Evolutionary conservation across 2,113 vertebrate species (phyloP), one percentile per base, ranked within the genome.

Genomic region (Triplophysa siluroides): DNA sequence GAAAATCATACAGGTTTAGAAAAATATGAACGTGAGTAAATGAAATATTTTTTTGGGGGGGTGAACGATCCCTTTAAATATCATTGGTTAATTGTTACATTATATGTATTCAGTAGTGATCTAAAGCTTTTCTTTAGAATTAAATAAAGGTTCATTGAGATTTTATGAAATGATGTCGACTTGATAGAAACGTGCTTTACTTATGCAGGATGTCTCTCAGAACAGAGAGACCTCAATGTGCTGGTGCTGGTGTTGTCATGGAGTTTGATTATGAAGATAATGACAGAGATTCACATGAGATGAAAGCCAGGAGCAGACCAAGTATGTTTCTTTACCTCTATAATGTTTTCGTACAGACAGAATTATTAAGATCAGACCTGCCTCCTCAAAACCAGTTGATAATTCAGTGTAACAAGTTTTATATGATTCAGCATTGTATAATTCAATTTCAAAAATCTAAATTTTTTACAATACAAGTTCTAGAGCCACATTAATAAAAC

Each of bases 261-360:
- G 88, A 92, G 75, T 88, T 90, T 71, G 89, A 92, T 75, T 79
- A n/a, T n/a, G n/a, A 84, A 8, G 89, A 91, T 4, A 79, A 88
- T 77, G 80, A 86, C 83, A 87, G 83, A 81, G 81, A 89, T 62
- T 67, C 85, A 7, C 87, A 84, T 82, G 72, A 69, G 71, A 87
- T 80, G 52, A 90, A 85, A 84, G 50, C 68, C 21, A 87, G 62
- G 58, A 89, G 79, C 78, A 85, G 87, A 85, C 80, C 91, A 90
- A 91, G 91, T 94, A 73, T 89, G 76, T 29, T 18, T 77, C 60
- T 69, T 64, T 54, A 21, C 29, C 19, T 60, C 41, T 13, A 60
- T 21, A 58, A 3, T 41, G 19, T 72, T 72, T 33, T 11, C 14
- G 12, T 41, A 23, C 2, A 58, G 1, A 71, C 26, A 19, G 10